Evolutionary conservation across 2,888 invertebrate species (phyloP).

Genomic region (Brachylomia viminalis): DNA sequence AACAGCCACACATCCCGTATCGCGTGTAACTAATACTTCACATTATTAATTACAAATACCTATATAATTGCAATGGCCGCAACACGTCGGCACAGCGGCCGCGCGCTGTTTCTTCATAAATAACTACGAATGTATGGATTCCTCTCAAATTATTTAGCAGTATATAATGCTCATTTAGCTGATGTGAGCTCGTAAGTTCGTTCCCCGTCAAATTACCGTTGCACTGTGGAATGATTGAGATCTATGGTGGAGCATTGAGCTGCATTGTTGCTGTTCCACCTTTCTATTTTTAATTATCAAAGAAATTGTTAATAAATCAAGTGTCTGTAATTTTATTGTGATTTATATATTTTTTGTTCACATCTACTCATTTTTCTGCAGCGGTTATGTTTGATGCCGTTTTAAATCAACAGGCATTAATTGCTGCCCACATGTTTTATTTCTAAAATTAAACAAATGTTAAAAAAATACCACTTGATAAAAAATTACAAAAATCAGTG

Average conservation of each 20-base stretch:
- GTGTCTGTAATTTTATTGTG: slow-evolving; percentile 32
- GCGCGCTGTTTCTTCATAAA: slow-evolving; percentile 61
- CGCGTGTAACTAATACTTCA: slow-evolving; percentile 68
- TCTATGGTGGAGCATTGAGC: slow-evolving; percentile 44
- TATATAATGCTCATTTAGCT: slow-evolving; percentile 62
- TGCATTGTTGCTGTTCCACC: slow-evolving; percentile 32
- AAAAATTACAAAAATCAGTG: slow-evolving; percentile 30
- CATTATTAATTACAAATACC: slow-evolving; percentile 77
- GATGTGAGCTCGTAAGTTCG: slow-evolving; percentile 56
- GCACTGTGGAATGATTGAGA: slow-evolving; percentile 49
- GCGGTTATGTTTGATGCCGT: slow-evolving; percentile 20
- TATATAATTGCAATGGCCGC: slow-evolving; percentile 77
- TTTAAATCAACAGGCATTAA: slow-evolving; percentile 24
- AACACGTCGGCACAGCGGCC: slow-evolving; percentile 56
- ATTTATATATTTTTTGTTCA: slow-evolving; percentile 43
- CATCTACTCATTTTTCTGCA: slow-evolving; percentile 26
- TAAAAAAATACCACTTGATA: background rate
- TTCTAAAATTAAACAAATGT: background rate
- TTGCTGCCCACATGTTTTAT: slow-evolving; percentile 6
- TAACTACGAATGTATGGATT: slow-evolving; percentile 59
- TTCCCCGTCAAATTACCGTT: slow-evolving; percentile 52
- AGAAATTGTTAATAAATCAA: slow-evolving; percentile 51
- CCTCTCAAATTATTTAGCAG: slow-evolving; percentile 65
- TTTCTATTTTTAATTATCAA: slow-evolving; percentile 48
- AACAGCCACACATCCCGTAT: slow-evolving; percentile 64